Percentiles rank a stretch among this genome's conserved stretches.
Conservation (phyloP, 2,888 invertebrate species). For the Erannis defoliaria region DNA sequence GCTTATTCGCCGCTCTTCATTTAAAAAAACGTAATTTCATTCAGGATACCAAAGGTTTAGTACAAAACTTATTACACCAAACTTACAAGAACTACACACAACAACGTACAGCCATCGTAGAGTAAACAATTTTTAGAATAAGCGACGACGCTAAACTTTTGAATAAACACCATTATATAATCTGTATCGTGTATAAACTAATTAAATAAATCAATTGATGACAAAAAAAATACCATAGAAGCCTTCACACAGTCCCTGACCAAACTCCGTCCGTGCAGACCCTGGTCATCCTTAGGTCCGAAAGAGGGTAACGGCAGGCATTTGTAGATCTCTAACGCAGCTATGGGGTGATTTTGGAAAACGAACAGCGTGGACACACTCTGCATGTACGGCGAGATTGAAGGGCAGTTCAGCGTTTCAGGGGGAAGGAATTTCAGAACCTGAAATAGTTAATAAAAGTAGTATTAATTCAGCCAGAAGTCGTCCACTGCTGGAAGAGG, state of each 20-base stretch:
- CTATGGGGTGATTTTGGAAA: slow-evolving; percentile 76
- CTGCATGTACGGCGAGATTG: slow-evolving; percentile 79
- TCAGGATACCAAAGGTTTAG: not conserved
- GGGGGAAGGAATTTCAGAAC: slow-evolving; percentile 60
- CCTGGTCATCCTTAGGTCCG: slow-evolving; percentile 81
- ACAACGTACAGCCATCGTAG: too few relatives aligned
- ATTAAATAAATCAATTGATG: too few relatives aligned
- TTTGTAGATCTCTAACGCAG: slow-evolving; percentile 83
- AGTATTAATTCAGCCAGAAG: too few relatives aligned
- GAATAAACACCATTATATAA: too few relatives aligned
- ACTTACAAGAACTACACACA: too few relatives aligned
- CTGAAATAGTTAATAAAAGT: too few relatives aligned
- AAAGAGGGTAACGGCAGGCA: slow-evolving; percentile 77
- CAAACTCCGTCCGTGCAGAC: slow-evolving; percentile 84
- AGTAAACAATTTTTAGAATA: too few relatives aligned
- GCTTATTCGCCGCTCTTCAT: too few relatives aligned
- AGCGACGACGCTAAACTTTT: too few relatives aligned
- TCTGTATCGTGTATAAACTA: too few relatives aligned
- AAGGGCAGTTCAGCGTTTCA: slow-evolving; percentile 64
- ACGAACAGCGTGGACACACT: slow-evolving; percentile 84
- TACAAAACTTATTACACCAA: too few relatives aligned
- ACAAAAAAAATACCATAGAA: slow-evolving; percentile 70
- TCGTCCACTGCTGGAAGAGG: too few relatives aligned
- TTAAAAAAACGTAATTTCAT: not conserved
- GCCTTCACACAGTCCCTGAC: slow-evolving; percentile 87